Conservation (phyloP, 2,113 vertebrate genomes). For the Mirza zaza region DNA sequence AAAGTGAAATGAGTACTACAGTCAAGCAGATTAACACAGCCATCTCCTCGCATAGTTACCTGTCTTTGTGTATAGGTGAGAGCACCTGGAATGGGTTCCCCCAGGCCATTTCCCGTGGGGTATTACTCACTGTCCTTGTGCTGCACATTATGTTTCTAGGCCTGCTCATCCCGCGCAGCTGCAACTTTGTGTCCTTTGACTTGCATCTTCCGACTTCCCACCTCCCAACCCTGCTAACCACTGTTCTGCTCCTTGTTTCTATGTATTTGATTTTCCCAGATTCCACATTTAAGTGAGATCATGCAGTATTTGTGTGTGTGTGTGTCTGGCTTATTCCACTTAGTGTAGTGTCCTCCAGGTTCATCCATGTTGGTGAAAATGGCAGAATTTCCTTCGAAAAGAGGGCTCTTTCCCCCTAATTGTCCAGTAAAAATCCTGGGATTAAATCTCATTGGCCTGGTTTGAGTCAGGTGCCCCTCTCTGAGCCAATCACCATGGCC, state of each 20-base stretch:
- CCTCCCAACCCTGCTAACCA: too few relatives aligned
- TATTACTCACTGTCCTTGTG: not conserved
- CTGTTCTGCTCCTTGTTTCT: not conserved
- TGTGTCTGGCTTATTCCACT: not conserved
- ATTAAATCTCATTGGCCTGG: not conserved
- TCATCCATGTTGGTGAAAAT: not conserved
- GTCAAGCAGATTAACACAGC: not conserved
- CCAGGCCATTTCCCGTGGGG: too few relatives aligned
- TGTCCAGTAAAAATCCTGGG: not conserved
- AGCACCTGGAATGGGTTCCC: not conserved
- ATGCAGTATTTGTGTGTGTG: not conserved
- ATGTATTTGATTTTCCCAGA: not conserved
- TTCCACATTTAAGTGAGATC: not conserved
- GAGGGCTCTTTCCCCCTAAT: not conserved
- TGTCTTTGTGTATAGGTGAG: not conserved
- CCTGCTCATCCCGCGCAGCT: too few relatives aligned
- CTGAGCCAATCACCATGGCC: not conserved
- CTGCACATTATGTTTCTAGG: not conserved
- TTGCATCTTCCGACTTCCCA: not conserved
- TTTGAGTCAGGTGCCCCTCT: not conserved
- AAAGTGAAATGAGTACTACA: not conserved
- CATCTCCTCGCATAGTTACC: too few relatives aligned
- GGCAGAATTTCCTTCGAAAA: not conserved
- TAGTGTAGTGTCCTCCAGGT: not conserved
- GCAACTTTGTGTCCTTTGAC: not conserved